These are phyloP conservation scores for Ostrea denselamellosa DNA, from an alignment of 1,140 invertebrate genomes.

Conservation along the genomic window DNA sequence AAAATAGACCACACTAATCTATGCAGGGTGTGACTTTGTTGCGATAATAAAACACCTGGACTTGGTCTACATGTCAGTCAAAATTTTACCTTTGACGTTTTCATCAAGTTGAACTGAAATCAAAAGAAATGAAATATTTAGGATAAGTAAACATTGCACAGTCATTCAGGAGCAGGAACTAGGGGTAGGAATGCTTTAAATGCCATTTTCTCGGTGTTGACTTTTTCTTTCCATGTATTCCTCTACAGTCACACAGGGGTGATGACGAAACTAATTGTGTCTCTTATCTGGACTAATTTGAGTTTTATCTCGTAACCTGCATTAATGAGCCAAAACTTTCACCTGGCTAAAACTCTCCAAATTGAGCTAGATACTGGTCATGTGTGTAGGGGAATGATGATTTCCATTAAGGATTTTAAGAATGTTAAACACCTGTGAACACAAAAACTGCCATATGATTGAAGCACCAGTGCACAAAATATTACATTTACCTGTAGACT, in stretches of 20 bases:
- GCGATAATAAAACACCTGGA: constrained; percentile 14
- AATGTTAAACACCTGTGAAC: constrained; percentile 7
- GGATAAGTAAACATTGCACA: constrained; percentile 26
- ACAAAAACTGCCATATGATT: not conserved
- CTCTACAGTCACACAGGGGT: not conserved
- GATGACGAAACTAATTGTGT: constrained; percentile 26
- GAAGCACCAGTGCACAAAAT: not conserved
- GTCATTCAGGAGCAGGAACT: not conserved
- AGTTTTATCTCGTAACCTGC: constrained; percentile 10
- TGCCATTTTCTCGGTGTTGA: constrained; percentile 19
- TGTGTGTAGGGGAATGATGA: not conserved
- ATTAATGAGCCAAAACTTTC: constrained; percentile 8
- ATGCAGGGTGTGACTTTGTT: not conserved
- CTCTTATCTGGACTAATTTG: constrained; percentile 29
- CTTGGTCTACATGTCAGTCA: not conserved
- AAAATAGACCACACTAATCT: not conserved
- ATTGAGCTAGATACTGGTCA: not conserved
- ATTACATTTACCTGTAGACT: not conserved
- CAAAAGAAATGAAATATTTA: constrained; percentile 7
- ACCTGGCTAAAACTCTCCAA: not conserved
- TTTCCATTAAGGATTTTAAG: not conserved
- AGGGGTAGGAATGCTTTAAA: constrained; percentile 10
- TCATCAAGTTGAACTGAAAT: not conserved
- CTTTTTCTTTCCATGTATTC: not conserved
- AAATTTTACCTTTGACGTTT: constrained; percentile 20